Evolutionary conservation across 2,113 vertebrate genomes (phyloP).

Genomic region (Amia ocellicauda): DNA sequence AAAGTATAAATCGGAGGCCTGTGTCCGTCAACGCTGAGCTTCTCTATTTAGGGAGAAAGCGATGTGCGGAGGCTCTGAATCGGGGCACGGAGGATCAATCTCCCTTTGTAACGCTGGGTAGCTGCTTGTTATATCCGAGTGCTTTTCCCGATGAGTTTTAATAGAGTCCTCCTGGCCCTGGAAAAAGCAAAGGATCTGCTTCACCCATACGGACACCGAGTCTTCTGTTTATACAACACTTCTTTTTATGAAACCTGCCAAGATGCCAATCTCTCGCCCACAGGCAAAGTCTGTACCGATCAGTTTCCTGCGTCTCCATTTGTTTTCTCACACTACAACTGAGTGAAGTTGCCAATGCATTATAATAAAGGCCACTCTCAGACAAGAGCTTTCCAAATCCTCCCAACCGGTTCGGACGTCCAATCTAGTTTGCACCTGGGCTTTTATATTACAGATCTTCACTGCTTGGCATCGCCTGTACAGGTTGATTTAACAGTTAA

Average conservation of each 20-base stretch:
- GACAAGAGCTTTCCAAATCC: too few relatives aligned
- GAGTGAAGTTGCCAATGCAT: too few relatives aligned
- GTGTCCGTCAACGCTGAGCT: conserved; percentile 43
- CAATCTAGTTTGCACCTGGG: too few relatives aligned
- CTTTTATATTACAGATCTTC: too few relatives aligned
- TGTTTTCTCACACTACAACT: too few relatives aligned
- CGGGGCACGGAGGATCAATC: not conserved
- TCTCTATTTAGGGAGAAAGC: conserved; percentile 33
- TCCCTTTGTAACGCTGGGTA: not conserved
- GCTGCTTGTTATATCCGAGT: not conserved
- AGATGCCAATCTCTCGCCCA: too few relatives aligned
- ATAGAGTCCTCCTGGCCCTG: not conserved
- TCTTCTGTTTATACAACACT: not conserved
- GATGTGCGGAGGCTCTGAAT: not conserved
- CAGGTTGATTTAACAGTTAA: too few relatives aligned
- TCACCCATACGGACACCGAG: not conserved
- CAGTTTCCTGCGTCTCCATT: too few relatives aligned
- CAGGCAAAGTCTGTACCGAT: too few relatives aligned
- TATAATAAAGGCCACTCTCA: too few relatives aligned
- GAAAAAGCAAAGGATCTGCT: not conserved
- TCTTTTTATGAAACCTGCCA: not conserved
- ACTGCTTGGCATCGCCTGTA: too few relatives aligned
- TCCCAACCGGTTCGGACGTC: too few relatives aligned
- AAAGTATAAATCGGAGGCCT: conserved; percentile 26
- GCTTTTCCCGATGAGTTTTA: not conserved